Evolutionary conservation across 2,797 vertebrate species (phyloP), one percentile per base, ranked within the genome.

Genomic region (Botia almorhae): DNA sequence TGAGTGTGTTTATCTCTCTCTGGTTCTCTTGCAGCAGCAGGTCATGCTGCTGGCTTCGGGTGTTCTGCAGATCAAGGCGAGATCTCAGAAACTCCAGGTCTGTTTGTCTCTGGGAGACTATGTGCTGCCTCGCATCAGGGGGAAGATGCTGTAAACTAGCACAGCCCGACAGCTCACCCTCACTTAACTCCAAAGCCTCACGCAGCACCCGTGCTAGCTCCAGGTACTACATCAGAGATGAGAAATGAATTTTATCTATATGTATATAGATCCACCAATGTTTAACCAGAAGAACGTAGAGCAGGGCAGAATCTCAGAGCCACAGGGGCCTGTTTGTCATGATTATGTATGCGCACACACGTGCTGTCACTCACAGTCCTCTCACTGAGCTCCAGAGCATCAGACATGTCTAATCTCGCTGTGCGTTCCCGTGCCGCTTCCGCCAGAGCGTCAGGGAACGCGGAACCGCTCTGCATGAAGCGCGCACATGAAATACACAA

Each of bases 81-180:
- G 69, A 73, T 0, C 86, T 91, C 21, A 96, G 87, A 82, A 94
- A 82, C 10, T 91, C 88, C 7, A 94, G 87, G 87, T 92, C 91
- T 60, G 87, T 90, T 33, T 36, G 88, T 6, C 92, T 90, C 70
- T 87, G 89, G 39, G 84, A 83, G 17, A 29, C 85, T 8, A 86
- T 85, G 39, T 67, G 81, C 61, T 87, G 87, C 85, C 92, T 88
- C 82, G 93, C 91, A 3, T 90, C 88, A 4, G 7, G 82, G 2
- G 92, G 91, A 11, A 95, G 88, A 36, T 91, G 81, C 48, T 89
- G 90, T 84, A 95, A 85, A 26, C 93, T 84, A 83, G 90, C 77
- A 46, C 89, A 82, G 26, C 93, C 92, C 0, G 88, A 87, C 90
- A 95, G 91, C 60, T 93, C 92, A 71, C 86, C 86, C 88, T 94